phyloP scores from a whole-genome alignment of 2,797 vertebrate genomes.

The Sus cebifrons region DNA sequence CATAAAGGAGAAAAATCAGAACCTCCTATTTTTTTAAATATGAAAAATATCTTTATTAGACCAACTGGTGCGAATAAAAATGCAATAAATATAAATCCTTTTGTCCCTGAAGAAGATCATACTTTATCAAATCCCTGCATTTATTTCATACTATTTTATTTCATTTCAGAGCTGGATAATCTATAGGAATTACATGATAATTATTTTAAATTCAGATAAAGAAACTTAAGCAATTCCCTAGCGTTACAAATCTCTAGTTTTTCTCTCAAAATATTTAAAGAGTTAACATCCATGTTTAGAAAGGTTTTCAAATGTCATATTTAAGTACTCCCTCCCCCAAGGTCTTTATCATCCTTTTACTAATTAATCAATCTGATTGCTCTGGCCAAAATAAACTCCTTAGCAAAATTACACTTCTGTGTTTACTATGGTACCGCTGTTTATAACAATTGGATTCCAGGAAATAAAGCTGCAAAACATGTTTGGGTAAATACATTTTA shows the following conservation, averaged over 20 bases:
- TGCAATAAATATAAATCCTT: neutral
- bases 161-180: constrained; percentile 23
- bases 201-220: constrained; percentile 67
- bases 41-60: constrained; percentile 37
- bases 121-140: constrained; percentile 35
- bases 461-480: constrained; percentile 76
- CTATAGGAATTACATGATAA: neutral
- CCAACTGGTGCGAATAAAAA: neutral
- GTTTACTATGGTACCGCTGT: constrained; percentile 73
- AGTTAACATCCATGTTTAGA: constrained; percentile 65
- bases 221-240: constrained; percentile 20
- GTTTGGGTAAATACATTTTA: constrained; percentile 78
- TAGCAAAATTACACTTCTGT: constrained; percentile 70
- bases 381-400: constrained; percentile 80
- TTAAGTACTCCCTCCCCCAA: constrained; percentile 59
- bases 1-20: constrained; percentile 42
- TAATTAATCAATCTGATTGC: constrained; percentile 72
- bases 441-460: constrained; percentile 73
- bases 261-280: constrained; percentile 77
- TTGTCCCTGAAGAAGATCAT: neutral
- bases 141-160: constrained; percentile 54
- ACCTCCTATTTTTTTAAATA: constrained; percentile 7
- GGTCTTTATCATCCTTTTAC: constrained; percentile 51
- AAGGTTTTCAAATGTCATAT: constrained; percentile 63
- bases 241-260: constrained; percentile 31